Conservation (phyloP, 1,140 invertebrate genomes). For the Drosophila sproati region DNA sequence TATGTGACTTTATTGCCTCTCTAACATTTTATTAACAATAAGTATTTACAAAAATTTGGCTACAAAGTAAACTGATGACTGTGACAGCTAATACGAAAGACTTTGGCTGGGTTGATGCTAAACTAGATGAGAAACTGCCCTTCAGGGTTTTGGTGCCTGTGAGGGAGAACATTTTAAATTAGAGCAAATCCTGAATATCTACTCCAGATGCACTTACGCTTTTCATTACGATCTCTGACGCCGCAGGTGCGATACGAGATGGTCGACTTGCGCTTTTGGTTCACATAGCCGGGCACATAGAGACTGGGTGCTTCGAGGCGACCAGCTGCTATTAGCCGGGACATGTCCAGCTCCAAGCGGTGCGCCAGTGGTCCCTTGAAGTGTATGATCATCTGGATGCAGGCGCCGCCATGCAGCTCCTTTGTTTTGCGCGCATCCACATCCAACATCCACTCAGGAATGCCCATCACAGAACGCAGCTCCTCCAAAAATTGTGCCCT, state of each 20-base stretch:
- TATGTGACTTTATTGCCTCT: background rate
- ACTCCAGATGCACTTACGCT: constrained; percentile 72
- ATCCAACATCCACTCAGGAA: constrained; percentile 95
- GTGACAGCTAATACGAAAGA: constrained; percentile 44
- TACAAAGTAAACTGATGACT: constrained; percentile 57
- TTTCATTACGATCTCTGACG: constrained; percentile 89
- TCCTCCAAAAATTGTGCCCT: constrained; percentile 94
- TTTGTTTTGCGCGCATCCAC: constrained; percentile 93
- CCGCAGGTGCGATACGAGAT: constrained; percentile 91
- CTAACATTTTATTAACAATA: background rate
- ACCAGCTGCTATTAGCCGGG: constrained; percentile 89
- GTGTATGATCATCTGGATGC: constrained; percentile 94
- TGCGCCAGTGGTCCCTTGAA: constrained; percentile 93
- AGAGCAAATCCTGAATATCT: background rate
- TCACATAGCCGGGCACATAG: constrained; percentile 91
- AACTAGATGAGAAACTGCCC: constrained; percentile 59
- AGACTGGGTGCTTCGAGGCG: constrained; percentile 90
- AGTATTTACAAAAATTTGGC: constrained; percentile 32
- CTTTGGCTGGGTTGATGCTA: constrained; percentile 62
- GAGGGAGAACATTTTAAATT: background rate
- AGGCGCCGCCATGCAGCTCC: constrained; percentile 90
- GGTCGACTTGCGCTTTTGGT: constrained; percentile 89
- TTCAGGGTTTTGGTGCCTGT: constrained; percentile 68
- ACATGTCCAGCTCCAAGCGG: constrained; percentile 90
- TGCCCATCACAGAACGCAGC: constrained; percentile 91